These are phyloP conservation scores for Epizoanthus stellaris DNA, from an alignment of 92 coral and sea anemone species.

Conservation along the genomic window DNA sequence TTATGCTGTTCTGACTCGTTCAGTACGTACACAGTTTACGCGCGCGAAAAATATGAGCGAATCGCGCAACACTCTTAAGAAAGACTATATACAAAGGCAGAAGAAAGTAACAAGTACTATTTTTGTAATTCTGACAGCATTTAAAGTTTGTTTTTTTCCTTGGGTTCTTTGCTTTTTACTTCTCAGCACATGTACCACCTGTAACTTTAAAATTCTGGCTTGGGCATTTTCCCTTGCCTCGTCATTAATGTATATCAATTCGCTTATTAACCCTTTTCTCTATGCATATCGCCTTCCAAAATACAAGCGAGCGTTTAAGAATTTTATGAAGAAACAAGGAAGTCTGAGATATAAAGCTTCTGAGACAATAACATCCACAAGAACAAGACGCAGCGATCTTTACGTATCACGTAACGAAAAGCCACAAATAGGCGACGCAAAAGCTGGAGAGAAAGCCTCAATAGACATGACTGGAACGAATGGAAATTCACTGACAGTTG, in stretches of 20 bases:
- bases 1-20: slow-evolving; percentile 3
- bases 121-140: slow-evolving; percentile 28
- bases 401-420: not conserved
- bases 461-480: too few relatives aligned
- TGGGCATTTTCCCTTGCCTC: not conserved
- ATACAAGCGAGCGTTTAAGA: slow-evolving; percentile 18
- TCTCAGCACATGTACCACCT: slow-evolving; percentile 7
- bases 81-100: slow-evolving; percentile 6
- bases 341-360: not conserved
- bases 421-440: too few relatives aligned
- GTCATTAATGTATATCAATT: slow-evolving; percentile 27
- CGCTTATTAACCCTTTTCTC: slow-evolving; percentile 29
- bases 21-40: not conserved
- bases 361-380: not conserved
- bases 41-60: slow-evolving; percentile 2
- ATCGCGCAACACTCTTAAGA: not conserved
- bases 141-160: slow-evolving; percentile 24
- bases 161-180: slow-evolving; percentile 30
- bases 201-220: not conserved
- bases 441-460: too few relatives aligned
- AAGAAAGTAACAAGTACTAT: slow-evolving; percentile 2
- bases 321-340: slow-evolving; percentile 7
- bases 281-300: slow-evolving; percentile 39
- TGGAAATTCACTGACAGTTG: too few relatives aligned
- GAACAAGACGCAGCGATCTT: not conserved